These are phyloP conservation scores for Microcebus griseorufus DNA, from an alignment of 2,113 vertebrate genomes.

Conservation along the genomic window DNA sequence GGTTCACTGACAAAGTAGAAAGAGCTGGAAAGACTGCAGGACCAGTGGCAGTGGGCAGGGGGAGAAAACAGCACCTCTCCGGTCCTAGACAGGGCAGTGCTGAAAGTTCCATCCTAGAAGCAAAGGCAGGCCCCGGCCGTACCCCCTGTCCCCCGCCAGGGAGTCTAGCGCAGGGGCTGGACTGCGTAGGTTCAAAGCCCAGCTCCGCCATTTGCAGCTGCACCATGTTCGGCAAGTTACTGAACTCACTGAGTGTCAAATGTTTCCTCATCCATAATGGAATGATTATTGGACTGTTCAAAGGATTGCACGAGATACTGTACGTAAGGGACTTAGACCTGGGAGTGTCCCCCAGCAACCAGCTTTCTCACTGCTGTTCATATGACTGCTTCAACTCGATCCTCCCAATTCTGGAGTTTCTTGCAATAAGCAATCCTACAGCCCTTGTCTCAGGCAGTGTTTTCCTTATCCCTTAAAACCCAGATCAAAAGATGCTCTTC, in stretches of 20 bases:
- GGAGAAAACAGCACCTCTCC: neutral
- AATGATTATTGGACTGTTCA: no score
- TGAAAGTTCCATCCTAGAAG: neutral
- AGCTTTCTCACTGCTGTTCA: neutral
- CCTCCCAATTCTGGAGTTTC: neutral
- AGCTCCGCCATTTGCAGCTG: neutral
- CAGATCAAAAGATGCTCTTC: neutral
- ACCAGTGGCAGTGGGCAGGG: fast-evolving
- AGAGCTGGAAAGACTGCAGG: neutral
- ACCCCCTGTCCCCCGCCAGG: neutral
- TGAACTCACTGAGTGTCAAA: neutral
- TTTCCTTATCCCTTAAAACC: neutral
- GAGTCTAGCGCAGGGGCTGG: neutral
- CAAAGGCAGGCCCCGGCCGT: neutral
- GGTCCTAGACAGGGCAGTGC: no score
- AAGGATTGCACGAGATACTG: neutral
- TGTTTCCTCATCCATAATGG: neutral
- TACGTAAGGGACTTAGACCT: neutral
- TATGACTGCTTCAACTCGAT: neutral
- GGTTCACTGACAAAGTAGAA: no score
- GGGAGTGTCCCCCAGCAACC: no score
- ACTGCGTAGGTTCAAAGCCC: neutral
- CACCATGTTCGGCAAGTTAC: neutral
- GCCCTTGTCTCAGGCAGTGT: neutral
- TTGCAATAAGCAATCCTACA: neutral